Evolutionary conservation across 2,113 vertebrate species (phyloP).

Genomic region (Dicerorhinus sumatrensis): DNA sequence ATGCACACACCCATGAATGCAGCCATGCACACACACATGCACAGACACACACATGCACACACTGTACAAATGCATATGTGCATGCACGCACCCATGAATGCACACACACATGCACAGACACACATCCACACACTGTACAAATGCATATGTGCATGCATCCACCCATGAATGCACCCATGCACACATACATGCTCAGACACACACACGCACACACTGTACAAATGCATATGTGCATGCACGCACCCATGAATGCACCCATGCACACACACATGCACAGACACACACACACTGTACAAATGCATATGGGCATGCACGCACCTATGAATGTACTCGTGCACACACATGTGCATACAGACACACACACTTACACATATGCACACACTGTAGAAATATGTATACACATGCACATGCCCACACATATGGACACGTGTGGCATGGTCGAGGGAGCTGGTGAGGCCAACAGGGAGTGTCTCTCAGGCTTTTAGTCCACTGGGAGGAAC

Average conservation of each 20-base stretch:
- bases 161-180: too few species aligned
- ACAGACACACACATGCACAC: not conserved
- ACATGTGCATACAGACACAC: not conserved
- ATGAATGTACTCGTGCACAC: not conserved
- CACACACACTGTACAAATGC: too few species aligned
- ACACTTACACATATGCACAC: not conserved
- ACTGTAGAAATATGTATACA: too few species aligned
- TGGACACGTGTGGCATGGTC: rapidly evolving
- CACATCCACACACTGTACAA: not conserved
- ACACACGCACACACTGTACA: not conserved
- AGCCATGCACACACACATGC: not conserved
- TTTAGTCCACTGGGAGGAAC: not conserved
- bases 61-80: too few species aligned
- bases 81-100: too few species aligned
- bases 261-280: too few species aligned
- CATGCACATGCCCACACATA: rapidly evolving
- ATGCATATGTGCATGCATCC: too few species aligned
- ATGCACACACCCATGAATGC: not conserved
- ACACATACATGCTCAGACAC: not conserved
- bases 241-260: too few species aligned
- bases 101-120: not conserved
- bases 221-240: too few species aligned
- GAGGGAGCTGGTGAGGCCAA: not conserved
- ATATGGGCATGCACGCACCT: not conserved
- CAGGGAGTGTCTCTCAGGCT: not conserved